These are phyloP conservation scores for Rhogogaster chlorosoma DNA, from an alignment of 2,888 invertebrate genomes.

Conservation along the genomic window DNA sequence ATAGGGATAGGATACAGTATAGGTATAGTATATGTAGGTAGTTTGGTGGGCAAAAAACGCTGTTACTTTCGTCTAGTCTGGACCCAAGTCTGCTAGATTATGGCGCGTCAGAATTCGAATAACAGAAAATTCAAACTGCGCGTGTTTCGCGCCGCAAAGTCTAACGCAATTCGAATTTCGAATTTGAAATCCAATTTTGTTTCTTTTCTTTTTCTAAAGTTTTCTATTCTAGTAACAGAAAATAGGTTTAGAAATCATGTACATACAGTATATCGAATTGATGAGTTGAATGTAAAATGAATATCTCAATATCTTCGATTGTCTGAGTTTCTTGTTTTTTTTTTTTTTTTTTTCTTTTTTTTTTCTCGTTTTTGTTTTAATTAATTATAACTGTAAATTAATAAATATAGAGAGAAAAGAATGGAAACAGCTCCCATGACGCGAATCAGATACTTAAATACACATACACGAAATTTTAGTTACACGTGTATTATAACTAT, in stretches of 20 bases:
- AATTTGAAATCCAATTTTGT: background rate
- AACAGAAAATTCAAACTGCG: background rate
- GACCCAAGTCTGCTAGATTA: background rate
- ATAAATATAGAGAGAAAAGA: too few relatives aligned
- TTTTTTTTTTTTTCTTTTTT: too few relatives aligned
- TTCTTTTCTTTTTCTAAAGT: background rate
- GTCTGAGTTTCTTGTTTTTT: background rate
- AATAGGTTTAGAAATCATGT: background rate
- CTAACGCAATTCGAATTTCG: background rate
- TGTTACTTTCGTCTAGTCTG: conserved; percentile 21
- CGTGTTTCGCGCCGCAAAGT: background rate
- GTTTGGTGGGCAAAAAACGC: background rate
- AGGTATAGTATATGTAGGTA: background rate
- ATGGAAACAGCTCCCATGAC: too few relatives aligned
- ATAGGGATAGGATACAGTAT: background rate
- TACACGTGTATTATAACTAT: background rate
- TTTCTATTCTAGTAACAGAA: background rate
- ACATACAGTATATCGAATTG: background rate
- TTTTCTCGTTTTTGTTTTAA: too few relatives aligned
- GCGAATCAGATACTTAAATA: too few relatives aligned
- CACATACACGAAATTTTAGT: background rate
- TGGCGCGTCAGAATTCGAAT: background rate
- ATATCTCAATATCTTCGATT: background rate
- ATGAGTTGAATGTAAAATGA: background rate
- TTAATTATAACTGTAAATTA: background rate